Evolutionary conservation across 1,140 invertebrate species (phyloP), one percentile per base, ranked within the genome.

Genomic region (Zaprionus taronus): DNA sequence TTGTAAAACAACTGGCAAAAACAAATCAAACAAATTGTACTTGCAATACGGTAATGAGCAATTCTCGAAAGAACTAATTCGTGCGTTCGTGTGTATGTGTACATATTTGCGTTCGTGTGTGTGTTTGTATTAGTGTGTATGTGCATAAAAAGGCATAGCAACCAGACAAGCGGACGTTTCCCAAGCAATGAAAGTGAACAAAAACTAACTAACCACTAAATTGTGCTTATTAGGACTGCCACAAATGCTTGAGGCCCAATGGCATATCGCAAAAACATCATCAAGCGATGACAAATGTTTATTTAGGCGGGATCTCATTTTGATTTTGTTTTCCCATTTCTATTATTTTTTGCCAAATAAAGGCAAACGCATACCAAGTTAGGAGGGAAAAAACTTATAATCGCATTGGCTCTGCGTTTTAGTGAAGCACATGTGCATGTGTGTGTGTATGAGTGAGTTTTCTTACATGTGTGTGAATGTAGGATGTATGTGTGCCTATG

Each of bases 81-180:
- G 65, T 65, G 26, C 51, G 14, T 62, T 57, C 60, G 41, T 49
- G 49, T 22, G 49, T 38, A n/a, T 51, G 44, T 63, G 44, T 51
- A 14, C 31, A 58, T 58, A 36, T 34, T 20, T 58, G 17, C 53
- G 28, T 41, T 41, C 62, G 61, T 36, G 49, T 56, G 55, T 49
- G 47, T 38, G 31, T 26, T 11, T 68, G 70, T 49, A 36, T 63
- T 57, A 57, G 41, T 57, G 76, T 70, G 67, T 75, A 62, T 75
- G 72, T 76, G 72, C 72, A 75, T 78, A 78, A 78, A 71, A 78
- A 76, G 77, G 77, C 77, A 79, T 76, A 79, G 77, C 77, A 79
- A 79, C 72, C 77, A 76, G 72, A 71, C 72, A 79, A 76, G 56
- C 72, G 72, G 72, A 55, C 49, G 49, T 66, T 67, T 68, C 51